Evolutionary conservation across 2,888 invertebrate species (phyloP).

Genomic region (Epinotia bilunana): DNA sequence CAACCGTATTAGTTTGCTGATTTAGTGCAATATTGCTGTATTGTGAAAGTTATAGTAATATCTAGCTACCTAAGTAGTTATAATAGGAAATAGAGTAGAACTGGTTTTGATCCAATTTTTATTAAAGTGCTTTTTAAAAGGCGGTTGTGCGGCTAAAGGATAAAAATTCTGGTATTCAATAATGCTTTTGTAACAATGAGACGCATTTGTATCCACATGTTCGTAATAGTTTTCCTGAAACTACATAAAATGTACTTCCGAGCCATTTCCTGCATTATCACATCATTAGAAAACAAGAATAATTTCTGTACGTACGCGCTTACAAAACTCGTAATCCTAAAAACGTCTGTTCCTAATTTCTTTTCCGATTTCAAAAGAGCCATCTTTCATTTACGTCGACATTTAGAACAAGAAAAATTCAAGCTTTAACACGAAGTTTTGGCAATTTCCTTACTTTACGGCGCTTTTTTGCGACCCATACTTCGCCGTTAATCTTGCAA

Average conservation of each 20-base stretch:
- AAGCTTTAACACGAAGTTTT: constrained; percentile 81
- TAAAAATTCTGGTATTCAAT: neutral
- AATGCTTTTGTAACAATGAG: too few species aligned
- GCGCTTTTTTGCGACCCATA: constrained; percentile 80
- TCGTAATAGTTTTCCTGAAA: neutral
- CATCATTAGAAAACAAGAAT: constrained; percentile 52
- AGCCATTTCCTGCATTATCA: constrained; percentile 39
- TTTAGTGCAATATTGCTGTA: neutral
- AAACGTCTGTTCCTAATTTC: constrained; percentile 83
- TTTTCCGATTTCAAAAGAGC: constrained; percentile 82
- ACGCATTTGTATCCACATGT: neutral
- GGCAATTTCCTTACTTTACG: constrained; percentile 81
- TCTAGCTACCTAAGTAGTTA: too few species aligned
- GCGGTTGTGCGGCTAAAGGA: too few species aligned
- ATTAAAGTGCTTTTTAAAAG: too few species aligned
- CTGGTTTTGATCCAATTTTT: too few species aligned
- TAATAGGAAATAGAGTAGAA: too few species aligned
- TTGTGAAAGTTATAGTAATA: too few species aligned
- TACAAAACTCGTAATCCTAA: constrained; percentile 79
- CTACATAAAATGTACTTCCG: constrained; percentile 29
- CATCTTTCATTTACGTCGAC: constrained; percentile 83
- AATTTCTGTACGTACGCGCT: constrained; percentile 64
- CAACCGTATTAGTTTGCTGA: neutral
- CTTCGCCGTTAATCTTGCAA: constrained; percentile 82
- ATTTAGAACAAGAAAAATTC: constrained; percentile 83